phyloP scores from a whole-genome alignment of 2,113 vertebrate species.

The Hippocampus mohnikei region DNA sequence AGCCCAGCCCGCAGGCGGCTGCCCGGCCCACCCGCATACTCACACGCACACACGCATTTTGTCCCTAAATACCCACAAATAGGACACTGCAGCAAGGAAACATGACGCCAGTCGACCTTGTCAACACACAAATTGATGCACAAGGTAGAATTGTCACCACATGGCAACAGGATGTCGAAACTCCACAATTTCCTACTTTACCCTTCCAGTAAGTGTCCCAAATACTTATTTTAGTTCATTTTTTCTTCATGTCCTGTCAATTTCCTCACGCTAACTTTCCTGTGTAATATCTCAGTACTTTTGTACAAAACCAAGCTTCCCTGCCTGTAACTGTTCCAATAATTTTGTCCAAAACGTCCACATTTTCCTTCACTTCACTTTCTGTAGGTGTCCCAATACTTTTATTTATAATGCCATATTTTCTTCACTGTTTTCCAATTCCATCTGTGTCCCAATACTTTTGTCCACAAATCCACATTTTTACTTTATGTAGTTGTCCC shows the following conservation, averaged over 20 bases:
- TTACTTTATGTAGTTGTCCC: too few species aligned
- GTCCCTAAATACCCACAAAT: slow-evolving; percentile 21
- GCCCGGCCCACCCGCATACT: neutral
- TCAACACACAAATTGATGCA: neutral
- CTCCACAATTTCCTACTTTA: neutral
- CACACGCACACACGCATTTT: neutral
- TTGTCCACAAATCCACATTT: too few species aligned
- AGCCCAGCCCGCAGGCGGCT: neutral
- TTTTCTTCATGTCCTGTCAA: neutral
- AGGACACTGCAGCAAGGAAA: slow-evolving; percentile 4
- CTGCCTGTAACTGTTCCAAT: neutral
- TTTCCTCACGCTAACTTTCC: too few species aligned
- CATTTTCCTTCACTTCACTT: neutral
- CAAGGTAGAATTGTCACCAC: neutral
- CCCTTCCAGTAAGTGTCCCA: too few species aligned
- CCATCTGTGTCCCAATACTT: too few species aligned
- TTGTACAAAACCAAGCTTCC: neutral
- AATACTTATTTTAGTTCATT: neutral
- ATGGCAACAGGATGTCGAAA: neutral
- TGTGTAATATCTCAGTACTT: too few species aligned
- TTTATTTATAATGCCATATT: too few species aligned
- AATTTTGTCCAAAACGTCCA: neutral
- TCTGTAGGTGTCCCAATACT: too few species aligned
- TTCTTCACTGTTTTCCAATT: too few species aligned
- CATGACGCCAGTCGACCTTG: neutral